A percentile compares a stretch with the other conserved stretches of the same genome.
phyloP scores from a whole-genome alignment of 2,113 vertebrate species.

The Condylura cristata region DNA sequence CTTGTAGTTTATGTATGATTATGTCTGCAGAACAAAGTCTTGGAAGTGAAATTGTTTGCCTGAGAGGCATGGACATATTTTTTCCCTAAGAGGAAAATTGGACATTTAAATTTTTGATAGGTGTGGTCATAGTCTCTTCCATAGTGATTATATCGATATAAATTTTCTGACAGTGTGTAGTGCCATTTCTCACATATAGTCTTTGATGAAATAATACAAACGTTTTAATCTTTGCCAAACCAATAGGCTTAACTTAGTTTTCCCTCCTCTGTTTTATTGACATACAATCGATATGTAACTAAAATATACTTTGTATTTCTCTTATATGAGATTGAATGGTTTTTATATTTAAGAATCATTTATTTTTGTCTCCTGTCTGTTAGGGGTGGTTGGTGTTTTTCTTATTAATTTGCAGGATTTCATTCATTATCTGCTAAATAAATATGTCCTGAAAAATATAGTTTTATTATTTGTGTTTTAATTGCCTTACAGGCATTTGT shows the following conservation, averaged over 20 bases:
- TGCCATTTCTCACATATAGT: slow-evolving; percentile 19
- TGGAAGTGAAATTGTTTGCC: slow-evolving; percentile 31
- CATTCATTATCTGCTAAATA: slow-evolving; percentile 33
- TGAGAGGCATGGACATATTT: neutral
- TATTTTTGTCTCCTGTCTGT: neutral
- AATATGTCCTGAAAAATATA: neutral
- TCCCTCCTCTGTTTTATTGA: neutral
- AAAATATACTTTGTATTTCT: slow-evolving; percentile 32
- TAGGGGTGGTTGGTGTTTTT: neutral
- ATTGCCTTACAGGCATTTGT: neutral
- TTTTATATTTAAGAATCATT: slow-evolving; percentile 22
- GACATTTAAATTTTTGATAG: slow-evolving; percentile 2
- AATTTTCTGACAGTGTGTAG: neutral
- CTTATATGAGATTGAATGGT: neutral
- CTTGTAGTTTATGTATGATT: neutral
- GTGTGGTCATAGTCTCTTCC: slow-evolving; percentile 4
- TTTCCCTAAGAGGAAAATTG: neutral
- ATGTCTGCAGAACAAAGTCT: neutral
- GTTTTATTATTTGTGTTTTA: slow-evolving; percentile 42
- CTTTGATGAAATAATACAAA: slow-evolving; percentile 12
- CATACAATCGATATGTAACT: neutral
- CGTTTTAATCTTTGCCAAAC: slow-evolving; percentile 6
- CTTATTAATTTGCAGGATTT: neutral
- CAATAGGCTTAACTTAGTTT: slow-evolving; percentile 8
- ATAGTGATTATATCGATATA: neutral